Evolutionary conservation across 2,113 vertebrate genomes (phyloP), one percentile per base, ranked within the genome.

Genomic region (Oenanthe melanoleuca): DNA sequence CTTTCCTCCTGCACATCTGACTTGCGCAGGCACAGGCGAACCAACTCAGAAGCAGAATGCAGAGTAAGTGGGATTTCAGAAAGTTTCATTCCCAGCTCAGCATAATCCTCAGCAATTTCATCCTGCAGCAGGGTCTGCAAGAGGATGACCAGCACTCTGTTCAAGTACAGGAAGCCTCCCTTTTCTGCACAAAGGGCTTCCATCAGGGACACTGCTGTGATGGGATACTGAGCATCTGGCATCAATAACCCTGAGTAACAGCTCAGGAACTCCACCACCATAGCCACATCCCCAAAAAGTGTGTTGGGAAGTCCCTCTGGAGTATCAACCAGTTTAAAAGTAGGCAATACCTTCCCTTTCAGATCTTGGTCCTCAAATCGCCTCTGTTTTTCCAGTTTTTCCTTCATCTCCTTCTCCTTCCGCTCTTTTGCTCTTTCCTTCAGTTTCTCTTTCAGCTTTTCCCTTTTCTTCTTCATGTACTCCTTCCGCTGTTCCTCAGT

Each of bases 1-100:
- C 99, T 99, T 59, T 99, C 99, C 50, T 99, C 98, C 4, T 99
- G 99, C 12, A 98, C 97, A 1, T 99, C 99, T 4, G 98, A 99
- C 11, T 98, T 99, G 15, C 99, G 98, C 66, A 99, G 96, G 86
- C 99, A 99, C 3, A 99, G 96, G 29, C 99, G 98, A 11, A 99
- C 99, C 71, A 99, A 91, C 97, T 99, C 99, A 0, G 99, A 99
- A 14, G 97, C 99, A 0, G 99, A 99, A 94, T 99, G 99, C 96
- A 99, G 92, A 8, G 99, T 99, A 11, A 99, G 98, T 0, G 99
- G 99, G 94, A 99, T 99, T 97, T 99, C 99, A 0, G 99, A 99
- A 15, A 99, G 96, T 34, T 99, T 98, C 98, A 99, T 99, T 40
- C 99, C 99, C 21, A 99, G 97, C 87, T 99, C 99, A 13, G 98